Base-by-base conservation (phyloP, 1,140 invertebrate species). In the Pachypsylla venusta region DNA sequence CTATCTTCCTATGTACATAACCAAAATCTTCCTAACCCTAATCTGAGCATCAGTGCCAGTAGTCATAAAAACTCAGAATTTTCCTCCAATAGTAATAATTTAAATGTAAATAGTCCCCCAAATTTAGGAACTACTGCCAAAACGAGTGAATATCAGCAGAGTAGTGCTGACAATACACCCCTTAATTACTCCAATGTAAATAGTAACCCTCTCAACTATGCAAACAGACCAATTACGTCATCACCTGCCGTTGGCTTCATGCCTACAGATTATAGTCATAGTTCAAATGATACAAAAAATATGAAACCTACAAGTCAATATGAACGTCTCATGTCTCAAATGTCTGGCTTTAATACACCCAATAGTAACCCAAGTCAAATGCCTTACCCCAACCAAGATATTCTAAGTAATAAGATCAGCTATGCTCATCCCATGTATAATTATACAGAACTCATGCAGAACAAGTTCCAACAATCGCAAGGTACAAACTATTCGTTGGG, bases 251-350 rank as follows among this genome's bases (percentile, higher is more conserved):
- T n/a, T 10, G 30, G 30, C 7, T 35, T 10, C 30, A 35, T 35
- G 30, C 7, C 30, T 35, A 35, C 30, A 35, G 30, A 35, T n/a
- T 35, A 35, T 35, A 35, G 30, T 35, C 7, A 35, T n/a, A n/a
- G n/a, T n/a, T n/a, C n/a, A n/a, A n/a, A n/a, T n/a, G 7, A 7
- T 7, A 35, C 7, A 7, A 35, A 35, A n/a, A 35, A n/a, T 35
- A 35, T 35, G 30, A 48, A 48, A 48, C 42, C 42, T n/a, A n/a
- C 42, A n/a, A 48, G n/a, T 3, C 42, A 48, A 48, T 48, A 48
- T n/a, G 42, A 48, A 48, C 42, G 22, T n/a, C 42, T 48, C n/a
- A 48, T 48, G 42, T 48, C 42, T n/a, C 42, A 48, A 7, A 10
- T 19, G 42, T 48, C 42, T 19, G 22, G 42, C 7, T 35, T 35